phyloP scores from a whole-genome alignment of 2,113 vertebrate species.

The Cyanistes caeruleus region DNA sequence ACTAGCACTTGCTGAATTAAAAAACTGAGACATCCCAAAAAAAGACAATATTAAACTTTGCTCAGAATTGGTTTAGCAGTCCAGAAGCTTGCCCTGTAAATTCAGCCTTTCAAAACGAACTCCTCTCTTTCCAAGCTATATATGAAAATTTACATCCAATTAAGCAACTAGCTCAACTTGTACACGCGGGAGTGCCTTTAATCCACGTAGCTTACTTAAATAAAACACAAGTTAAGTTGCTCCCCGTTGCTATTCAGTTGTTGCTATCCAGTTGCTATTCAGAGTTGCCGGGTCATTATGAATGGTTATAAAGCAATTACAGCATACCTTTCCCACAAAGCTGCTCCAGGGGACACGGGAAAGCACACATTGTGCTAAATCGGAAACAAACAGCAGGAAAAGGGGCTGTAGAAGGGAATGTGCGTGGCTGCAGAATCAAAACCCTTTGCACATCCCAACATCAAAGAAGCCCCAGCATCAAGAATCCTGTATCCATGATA shows the following conservation, averaged over 20 bases:
- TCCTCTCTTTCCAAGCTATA: constrained; percentile 24
- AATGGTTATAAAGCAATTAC: constrained; percentile 57
- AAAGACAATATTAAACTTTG: not conserved
- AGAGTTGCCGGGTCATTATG: constrained; percentile 39
- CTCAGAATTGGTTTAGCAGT: constrained; percentile 19
- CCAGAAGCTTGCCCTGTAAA: constrained; percentile 30
- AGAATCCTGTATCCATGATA: constrained; percentile 15
- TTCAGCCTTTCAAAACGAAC: not conserved
- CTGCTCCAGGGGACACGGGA: constrained; percentile 2
- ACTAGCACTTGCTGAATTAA: not conserved
- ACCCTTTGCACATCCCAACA: not conserved
- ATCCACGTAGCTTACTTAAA: constrained; percentile 56
- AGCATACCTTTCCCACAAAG: constrained; percentile 58
- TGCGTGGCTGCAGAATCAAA: not conserved
- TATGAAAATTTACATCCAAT: constrained; percentile 53
- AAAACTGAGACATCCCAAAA: not conserved
- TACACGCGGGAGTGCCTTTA: constrained; percentile 53
- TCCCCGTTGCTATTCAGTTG: constrained; percentile 52
- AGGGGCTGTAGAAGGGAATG: not conserved
- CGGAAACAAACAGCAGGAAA: constrained; percentile 19
- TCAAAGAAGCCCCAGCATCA: not conserved
- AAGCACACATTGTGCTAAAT: not conserved
- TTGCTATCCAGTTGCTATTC: constrained; percentile 61
- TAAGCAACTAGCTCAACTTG: constrained; percentile 48
- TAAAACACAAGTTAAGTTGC: constrained; percentile 64